phyloP scores from a whole-genome alignment of 2,113 vertebrate species.

The Macrotis lagotis region DNA sequence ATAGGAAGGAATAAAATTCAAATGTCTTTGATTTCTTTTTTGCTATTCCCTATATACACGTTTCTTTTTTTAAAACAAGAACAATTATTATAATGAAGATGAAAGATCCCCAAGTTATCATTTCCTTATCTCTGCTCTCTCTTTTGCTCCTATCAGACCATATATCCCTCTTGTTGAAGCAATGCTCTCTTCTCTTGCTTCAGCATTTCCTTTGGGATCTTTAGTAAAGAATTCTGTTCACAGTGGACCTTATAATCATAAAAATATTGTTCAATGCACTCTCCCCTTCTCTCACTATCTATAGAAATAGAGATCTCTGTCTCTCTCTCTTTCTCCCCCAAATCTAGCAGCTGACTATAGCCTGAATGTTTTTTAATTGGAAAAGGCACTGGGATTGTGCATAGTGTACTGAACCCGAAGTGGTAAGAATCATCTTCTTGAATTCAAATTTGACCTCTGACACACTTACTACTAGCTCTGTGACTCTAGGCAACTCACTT shows the following conservation, averaged over 20 bases:
- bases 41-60: background rate
- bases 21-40: constrained; percentile 13
- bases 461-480: background rate
- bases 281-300: background rate
- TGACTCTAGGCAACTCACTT: background rate
- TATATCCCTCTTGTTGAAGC: background rate
- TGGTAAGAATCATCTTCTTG: background rate
- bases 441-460: background rate
- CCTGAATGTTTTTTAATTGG: too few species aligned
- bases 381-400: background rate
- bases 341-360: background rate
- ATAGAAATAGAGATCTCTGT: background rate
- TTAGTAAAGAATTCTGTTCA: background rate
- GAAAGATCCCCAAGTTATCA: background rate
- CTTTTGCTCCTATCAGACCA: constrained; percentile 24
- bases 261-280: background rate
- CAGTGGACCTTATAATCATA: background rate
- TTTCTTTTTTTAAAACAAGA: constrained; percentile 16
- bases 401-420: background rate
- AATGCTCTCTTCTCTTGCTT: background rate
- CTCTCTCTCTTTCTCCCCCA: background rate
- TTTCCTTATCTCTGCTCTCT: background rate
- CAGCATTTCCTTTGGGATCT: background rate
- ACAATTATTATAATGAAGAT: constrained; percentile 11
- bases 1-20: constrained; percentile 19